phyloP scores from a whole-genome alignment of 2,888 invertebrate genomes.

The Aquatica leii region DNA sequence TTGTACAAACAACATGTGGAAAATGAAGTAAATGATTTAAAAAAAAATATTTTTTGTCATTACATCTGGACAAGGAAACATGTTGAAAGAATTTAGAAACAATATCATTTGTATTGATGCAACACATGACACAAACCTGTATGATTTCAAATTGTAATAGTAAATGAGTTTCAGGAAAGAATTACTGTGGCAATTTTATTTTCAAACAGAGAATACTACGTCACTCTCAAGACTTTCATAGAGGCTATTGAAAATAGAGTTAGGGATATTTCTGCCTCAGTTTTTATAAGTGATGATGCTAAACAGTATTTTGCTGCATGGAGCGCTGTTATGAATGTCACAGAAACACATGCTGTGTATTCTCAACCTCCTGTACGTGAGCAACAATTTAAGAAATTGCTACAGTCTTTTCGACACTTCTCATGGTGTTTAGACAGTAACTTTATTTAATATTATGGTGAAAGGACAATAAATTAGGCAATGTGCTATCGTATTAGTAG shows the following conservation, averaged over 20 bases:
- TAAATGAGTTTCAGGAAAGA: constrained; percentile 6
- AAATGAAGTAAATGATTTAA: neutral
- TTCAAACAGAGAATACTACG: no score
- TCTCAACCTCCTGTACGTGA: no score
- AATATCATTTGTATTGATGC: constrained; percentile 12
- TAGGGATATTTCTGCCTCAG: neutral
- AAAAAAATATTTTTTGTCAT: neutral
- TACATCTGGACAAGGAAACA: neutral
- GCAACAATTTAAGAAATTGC: no score
- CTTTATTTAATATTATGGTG: no score
- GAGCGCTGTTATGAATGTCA: constrained; percentile 6
- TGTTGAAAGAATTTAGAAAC: neutral
- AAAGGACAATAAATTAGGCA: no score
- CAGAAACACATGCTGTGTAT: no score
- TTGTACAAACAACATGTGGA: neutral
- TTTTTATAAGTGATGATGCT: constrained; percentile 10
- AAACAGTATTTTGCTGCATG: constrained; percentile 6
- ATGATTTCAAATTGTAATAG: constrained; percentile 1
- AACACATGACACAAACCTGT: neutral
- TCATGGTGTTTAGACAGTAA: no score
- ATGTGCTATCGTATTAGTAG: no score
- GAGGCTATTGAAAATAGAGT: neutral
- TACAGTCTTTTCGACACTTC: no score
- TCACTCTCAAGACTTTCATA: constrained; percentile 7
- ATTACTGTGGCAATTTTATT: constrained; percentile 11